These are phyloP conservation scores for Falco columbarius DNA, from an alignment of 2,797 vertebrate species.

Conservation along the genomic window DNA sequence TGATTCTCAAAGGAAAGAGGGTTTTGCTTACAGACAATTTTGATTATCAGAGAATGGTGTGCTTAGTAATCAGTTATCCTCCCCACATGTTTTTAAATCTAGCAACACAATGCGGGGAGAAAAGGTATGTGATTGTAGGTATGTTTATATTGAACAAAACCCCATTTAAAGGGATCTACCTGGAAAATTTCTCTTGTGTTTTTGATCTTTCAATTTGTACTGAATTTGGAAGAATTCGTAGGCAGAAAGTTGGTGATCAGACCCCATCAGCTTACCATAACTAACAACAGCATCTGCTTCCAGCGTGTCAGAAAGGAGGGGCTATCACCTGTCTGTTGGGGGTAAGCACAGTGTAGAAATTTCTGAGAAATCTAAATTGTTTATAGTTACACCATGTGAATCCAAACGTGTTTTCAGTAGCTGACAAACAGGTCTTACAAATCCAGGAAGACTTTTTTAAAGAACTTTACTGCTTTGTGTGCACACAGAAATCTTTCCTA, in stretches of 20 bases:
- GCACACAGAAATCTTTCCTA: background rate
- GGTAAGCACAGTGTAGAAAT: background rate
- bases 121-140: background rate
- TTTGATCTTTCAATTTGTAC: background rate
- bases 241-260: background rate
- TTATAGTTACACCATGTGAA: background rate
- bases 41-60: slow-evolving; percentile 39
- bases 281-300: background rate
- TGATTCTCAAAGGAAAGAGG: slow-evolving; percentile 64
- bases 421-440: background rate
- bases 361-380: background rate
- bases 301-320: background rate
- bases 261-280: background rate
- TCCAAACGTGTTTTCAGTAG: background rate
- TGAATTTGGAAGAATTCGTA: background rate
- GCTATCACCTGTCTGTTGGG: background rate
- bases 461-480: background rate
- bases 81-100: slow-evolving; percentile 12
- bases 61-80: slow-evolving; percentile 45
- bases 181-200: background rate
- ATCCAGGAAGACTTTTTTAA: background rate
- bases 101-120: background rate
- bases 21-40: slow-evolving; percentile 60
- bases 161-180: background rate
- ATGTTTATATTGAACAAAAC: background rate